A percentile compares a stretch with the other conserved stretches of the same genome.
These are phyloP conservation scores for Idaea dimidiata DNA, from an alignment of 2,888 invertebrate species.

Conservation along the genomic window DNA sequence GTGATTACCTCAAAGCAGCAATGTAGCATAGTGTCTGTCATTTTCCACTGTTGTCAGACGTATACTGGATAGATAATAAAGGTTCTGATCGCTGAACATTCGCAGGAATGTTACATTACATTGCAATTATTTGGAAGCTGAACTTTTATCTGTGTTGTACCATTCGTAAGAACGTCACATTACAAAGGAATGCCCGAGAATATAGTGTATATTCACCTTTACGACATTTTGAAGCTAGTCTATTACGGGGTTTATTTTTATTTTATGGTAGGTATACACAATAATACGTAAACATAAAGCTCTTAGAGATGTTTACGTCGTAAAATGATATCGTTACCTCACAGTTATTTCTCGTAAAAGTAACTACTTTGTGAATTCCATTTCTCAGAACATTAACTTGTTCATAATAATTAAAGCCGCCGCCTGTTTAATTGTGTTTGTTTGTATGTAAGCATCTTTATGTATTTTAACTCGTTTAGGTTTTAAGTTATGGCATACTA, in stretches of 20 bases:
- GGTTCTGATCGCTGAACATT: too few relatives aligned
- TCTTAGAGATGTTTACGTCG: background rate
- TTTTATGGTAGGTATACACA: background rate
- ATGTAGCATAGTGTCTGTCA: too few relatives aligned
- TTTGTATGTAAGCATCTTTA: background rate
- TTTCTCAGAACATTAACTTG: slow-evolving; percentile 1
- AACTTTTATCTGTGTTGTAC: too few relatives aligned
- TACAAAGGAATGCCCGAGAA: too few relatives aligned
- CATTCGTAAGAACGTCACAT: too few relatives aligned
- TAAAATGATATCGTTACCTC: background rate
- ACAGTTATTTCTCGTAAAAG: background rate
- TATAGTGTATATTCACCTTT: too few relatives aligned
- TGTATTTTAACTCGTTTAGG: background rate
- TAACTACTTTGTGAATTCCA: slow-evolving; percentile 1
- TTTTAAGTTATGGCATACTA: background rate
- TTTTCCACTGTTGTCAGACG: too few relatives aligned
- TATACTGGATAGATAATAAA: too few relatives aligned
- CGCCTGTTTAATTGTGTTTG: background rate
- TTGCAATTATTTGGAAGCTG: too few relatives aligned
- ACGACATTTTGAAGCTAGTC: background rate
- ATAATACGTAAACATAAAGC: background rate
- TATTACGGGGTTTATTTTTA: background rate
- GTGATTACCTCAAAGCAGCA: too few relatives aligned
- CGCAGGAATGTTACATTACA: too few relatives aligned
- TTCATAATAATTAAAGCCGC: background rate